These are phyloP conservation scores for Caenorhabditis plicata DNA, from an alignment of 2,888 invertebrate genomes.

Conservation along the genomic window DNA sequence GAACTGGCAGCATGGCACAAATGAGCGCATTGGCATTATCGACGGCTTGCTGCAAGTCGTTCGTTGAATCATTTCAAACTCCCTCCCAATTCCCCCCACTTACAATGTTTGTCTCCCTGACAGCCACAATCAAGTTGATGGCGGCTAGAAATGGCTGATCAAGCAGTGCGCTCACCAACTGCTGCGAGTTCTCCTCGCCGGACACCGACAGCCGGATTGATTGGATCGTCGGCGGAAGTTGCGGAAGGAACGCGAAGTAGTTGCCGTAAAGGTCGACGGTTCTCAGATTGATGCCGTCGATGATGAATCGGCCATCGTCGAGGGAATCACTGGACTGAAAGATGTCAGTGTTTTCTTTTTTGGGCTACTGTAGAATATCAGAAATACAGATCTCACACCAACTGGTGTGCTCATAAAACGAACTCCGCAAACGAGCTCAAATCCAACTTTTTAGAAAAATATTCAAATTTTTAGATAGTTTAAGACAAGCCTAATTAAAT, in stretches of 20 bases:
- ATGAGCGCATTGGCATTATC: slow-evolving; percentile 58
- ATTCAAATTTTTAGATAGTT: no score
- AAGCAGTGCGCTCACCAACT: slow-evolving; percentile 41
- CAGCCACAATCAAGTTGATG: slow-evolving; percentile 55
- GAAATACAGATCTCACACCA: no score
- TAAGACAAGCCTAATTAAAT: no score
- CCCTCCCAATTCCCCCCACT: slow-evolving; percentile 6
- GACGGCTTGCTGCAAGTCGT: slow-evolving; percentile 51
- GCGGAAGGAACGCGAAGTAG: slow-evolving; percentile 56
- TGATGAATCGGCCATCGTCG: slow-evolving; percentile 16
- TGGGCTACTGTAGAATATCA: no score
- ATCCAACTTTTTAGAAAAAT: no score
- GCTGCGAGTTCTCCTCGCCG: slow-evolving; percentile 55
- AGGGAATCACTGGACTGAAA: no score
- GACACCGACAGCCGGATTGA: slow-evolving; percentile 58
- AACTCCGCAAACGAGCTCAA: no score
- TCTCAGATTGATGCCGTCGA: slow-evolving; percentile 45
- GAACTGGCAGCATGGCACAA: slow-evolving; percentile 42
- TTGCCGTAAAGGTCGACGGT: slow-evolving; percentile 63
- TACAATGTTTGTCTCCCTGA: slow-evolving; percentile 55
- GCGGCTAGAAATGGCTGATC: slow-evolving; percentile 39
- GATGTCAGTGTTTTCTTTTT: no score
- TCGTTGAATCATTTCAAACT: neutral
- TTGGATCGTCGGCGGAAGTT: slow-evolving; percentile 53
- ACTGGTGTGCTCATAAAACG: no score